Evolutionary conservation across 35 echinoderm and acorn worm genomes (phyloP), one percentile per base, ranked within the genome.

Genomic region (Anneissia japonica): DNA sequence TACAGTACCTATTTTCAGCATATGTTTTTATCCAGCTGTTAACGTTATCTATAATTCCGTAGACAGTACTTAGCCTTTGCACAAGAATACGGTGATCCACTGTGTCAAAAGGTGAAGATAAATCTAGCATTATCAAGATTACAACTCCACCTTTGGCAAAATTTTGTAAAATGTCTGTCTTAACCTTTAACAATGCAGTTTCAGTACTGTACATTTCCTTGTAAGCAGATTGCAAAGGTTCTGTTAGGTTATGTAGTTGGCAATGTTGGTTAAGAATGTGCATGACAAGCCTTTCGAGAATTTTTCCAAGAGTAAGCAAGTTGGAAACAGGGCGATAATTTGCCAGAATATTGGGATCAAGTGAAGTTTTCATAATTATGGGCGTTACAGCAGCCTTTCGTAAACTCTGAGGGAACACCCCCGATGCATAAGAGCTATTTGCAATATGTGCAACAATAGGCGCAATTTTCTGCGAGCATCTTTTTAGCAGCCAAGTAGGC

Each of bases 241-340:
- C 51, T 19, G n/a, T 43, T 74, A 90, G n/a, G 37, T 82, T 74
- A 77, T 84, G 28, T 14, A 26, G 32, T 16, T 75, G 9, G 26
- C 46, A 36, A 83, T 84, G 74, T 46, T 38, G 74, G 46, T 84
- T 90, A 30, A 90, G 31, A 19, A 12, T 19, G 38, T 45, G 34
- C 41, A 76, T 33, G 88, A 64, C 81, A 77, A 72, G 17, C 55
- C 45, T 21, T 77, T 40, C 77, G 75, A 86, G 34, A 23, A 81
- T 39, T 37, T 81, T 81, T 26, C 35, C 23, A 14, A 81, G 31
- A 38, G 38, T 38, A 26, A 78, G 75, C 14, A 91, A 64, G 46
- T 92, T 88, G 11, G 90, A 87, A 38, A 92, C 90, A 17, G 90
- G 74, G 78, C 86, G 46, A 85, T 86, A 91, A 56, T 85, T 90